These are phyloP conservation scores for Gryon sp. DNA, from an alignment of 1,140 invertebrate genomes.

Conservation along the genomic window DNA sequence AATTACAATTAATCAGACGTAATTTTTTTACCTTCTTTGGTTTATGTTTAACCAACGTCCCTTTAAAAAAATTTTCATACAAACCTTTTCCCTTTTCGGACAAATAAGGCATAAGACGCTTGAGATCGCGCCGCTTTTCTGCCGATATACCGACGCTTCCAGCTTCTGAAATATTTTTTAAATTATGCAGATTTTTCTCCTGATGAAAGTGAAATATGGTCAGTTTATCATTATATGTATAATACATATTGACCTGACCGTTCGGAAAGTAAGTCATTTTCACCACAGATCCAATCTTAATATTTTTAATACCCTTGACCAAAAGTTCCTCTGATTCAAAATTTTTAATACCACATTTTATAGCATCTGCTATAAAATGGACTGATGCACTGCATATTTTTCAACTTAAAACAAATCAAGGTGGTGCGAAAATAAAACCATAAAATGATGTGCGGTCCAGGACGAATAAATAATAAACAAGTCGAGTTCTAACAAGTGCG, in stretches of 20 bases:
- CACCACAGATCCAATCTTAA: slow-evolving; percentile 11
- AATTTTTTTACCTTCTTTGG: neutral
- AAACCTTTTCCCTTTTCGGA: slow-evolving; percentile 10
- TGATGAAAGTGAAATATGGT: neutral
- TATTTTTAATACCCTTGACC: too few relatives aligned
- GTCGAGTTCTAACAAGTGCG: too few relatives aligned
- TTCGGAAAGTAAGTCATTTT: slow-evolving; percentile 5
- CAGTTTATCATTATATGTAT: slow-evolving; percentile 1
- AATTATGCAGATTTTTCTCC: neutral
- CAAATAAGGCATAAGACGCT: slow-evolving; percentile 14
- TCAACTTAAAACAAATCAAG: too few relatives aligned
- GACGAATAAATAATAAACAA: too few relatives aligned
- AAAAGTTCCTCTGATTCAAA: slow-evolving; percentile 10
- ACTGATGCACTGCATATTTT: too few relatives aligned
- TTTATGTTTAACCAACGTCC: slow-evolving; percentile 14
- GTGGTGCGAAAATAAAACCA: too few relatives aligned
- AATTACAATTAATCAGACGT: too few relatives aligned
- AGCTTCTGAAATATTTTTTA: slow-evolving; percentile 4
- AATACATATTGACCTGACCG: slow-evolving; percentile 4
- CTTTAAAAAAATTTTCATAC: slow-evolving; percentile 4
- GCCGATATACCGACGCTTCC: slow-evolving; percentile 9
- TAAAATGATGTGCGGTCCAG: too few relatives aligned
- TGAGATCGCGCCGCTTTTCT: slow-evolving; percentile 9
- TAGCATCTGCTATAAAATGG: too few relatives aligned
- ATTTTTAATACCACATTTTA: slow-evolving; percentile 12